phyloP scores from a whole-genome alignment of 2,113 vertebrate genomes.

The Rhineura floridana region DNA sequence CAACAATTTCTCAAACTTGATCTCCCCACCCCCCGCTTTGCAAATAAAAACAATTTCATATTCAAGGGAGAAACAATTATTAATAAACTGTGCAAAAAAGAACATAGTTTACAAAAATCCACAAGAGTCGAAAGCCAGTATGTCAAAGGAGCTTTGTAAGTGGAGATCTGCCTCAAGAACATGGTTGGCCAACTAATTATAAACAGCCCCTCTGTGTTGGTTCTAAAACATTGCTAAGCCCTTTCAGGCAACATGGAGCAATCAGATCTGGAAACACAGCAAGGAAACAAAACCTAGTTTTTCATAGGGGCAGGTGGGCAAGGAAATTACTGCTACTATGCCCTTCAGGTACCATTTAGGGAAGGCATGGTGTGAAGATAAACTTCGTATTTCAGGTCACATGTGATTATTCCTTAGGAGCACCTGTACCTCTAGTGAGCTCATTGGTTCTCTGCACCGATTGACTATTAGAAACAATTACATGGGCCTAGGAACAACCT shows the following conservation, averaged over 20 bases:
- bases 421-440: not conserved
- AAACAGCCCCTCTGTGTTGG: no score
- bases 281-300: not conserved
- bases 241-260: not conserved
- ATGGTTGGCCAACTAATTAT: constrained; percentile 11
- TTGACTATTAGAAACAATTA: not conserved
- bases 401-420: no score
- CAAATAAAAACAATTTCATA: constrained; percentile 62
- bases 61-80: constrained; percentile 28
- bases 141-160: constrained; percentile 42
- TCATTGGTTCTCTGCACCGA: no score
- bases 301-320: not conserved
- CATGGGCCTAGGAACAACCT: no score
- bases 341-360: not conserved
- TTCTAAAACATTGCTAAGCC: not conserved
- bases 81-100: constrained; percentile 25
- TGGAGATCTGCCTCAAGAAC: constrained; percentile 13
- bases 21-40: constrained; percentile 32
- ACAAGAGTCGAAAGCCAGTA: not conserved
- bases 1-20: constrained; percentile 58
- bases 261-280: not conserved
- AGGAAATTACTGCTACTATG: not conserved
- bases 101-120: not conserved
- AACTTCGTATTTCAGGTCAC: not conserved
- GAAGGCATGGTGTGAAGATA: not conserved